A percentile compares a stretch with the other conserved stretches of the same genome.
Evolutionary conservation across 2,888 invertebrate species (phyloP).

Genomic region (Neocrepidodera transversa): DNA sequence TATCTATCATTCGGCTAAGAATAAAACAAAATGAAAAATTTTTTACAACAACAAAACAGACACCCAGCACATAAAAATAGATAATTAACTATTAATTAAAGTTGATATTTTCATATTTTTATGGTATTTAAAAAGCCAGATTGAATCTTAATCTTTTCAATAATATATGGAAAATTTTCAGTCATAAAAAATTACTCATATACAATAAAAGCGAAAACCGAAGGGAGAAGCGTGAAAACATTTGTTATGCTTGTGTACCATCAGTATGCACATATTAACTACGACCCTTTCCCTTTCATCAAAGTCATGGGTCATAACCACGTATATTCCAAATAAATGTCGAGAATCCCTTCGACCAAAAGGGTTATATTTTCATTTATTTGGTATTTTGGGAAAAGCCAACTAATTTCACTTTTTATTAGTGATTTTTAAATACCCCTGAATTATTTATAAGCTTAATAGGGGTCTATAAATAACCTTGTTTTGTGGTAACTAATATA

Average conservation of each 20-base stretch:
- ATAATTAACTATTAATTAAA: no score
- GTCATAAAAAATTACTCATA: background rate
- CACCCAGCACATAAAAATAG: no score
- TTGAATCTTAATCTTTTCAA: slow-evolving; percentile 5
- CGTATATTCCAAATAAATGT: slow-evolving; percentile 21
- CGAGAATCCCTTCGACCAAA: slow-evolving; percentile 8
- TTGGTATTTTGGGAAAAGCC: slow-evolving; percentile 5
- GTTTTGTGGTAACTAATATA: no score
- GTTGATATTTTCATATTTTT: no score
- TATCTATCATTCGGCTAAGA: no score
- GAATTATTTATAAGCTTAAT: background rate
- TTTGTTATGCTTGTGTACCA: slow-evolving; percentile 17
- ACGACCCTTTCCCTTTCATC: slow-evolving; percentile 19
- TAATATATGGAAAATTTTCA: background rate
- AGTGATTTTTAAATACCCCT: background rate
- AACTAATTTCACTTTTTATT: slow-evolving; percentile 14
- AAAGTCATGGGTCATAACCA: slow-evolving; percentile 15
- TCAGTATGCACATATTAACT: slow-evolving; percentile 21
- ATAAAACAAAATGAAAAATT: no score
- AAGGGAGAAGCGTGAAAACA: slow-evolving; percentile 11
- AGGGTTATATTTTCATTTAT: slow-evolving; percentile 16
- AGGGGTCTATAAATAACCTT: background rate
- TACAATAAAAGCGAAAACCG: slow-evolving; percentile 7
- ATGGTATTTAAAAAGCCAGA: slow-evolving; percentile 3
- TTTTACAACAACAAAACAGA: no score